Base-by-base conservation (phyloP, 2,797 vertebrate genomes). In the Pangasius krempfi region DNA sequence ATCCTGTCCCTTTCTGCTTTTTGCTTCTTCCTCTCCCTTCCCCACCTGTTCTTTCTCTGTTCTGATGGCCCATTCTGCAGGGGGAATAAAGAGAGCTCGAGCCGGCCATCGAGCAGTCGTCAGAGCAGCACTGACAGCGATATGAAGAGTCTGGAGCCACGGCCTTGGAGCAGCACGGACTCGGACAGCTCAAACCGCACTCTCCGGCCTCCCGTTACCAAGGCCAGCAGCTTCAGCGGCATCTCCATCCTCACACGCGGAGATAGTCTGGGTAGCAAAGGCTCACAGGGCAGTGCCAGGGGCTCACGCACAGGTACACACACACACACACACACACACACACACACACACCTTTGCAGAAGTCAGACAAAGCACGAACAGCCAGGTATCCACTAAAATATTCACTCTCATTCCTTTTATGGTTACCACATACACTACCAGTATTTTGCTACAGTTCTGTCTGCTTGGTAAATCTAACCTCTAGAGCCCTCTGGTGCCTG, bases 71-170 rank as follows among this genome's bases (percentile, higher is more conserved):
- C 86, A 10, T 73, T 90, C 93, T 87, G 20, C 95, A 99, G 98
- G 96, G 97, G 97, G 78, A 97, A 96, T 94, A 95, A 98, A 60
- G 98, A 99, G 25, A 96, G 97, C 92, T 97, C 97, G 91, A 98
- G 96, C 91, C 95, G 98, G 52, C 96, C 98, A 10, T 97, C 97
- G 0, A 97, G 98, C 95, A 99, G 99, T 94, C 97, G 98, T 80
- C 99, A 99, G 94, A 99, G 98, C 97, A 99, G 99, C 96, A 99
- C 97, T 1, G 99, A 99, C 95, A 98, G 97, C 1, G 99, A 99
- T 89, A 96, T 99, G 93, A 99, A 98, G 92, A 97, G 98, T 1
- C 96, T 99, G 96, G 99, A 99, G 92, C 99, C 98, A 0, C 97
- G 98, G 84, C 99, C 99, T 0, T 99, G 99, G 99, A 99, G 99